A percentile compares a stretch with the other conserved stretches of the same genome.
These are phyloP conservation scores for Brachionus rubens DNA, from an alignment of 1,140 invertebrate species.

Conservation along the genomic window DNA sequence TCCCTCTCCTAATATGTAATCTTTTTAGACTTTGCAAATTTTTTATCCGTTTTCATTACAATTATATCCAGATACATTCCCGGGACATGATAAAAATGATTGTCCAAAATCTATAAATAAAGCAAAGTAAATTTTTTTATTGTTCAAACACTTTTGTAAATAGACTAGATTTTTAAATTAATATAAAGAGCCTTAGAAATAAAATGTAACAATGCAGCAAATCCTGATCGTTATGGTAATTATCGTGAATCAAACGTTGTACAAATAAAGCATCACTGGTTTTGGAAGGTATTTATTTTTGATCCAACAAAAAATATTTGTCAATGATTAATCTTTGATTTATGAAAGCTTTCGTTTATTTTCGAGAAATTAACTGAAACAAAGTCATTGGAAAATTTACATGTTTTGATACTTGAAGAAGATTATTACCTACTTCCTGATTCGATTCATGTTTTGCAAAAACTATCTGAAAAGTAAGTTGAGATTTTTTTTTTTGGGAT, in stretches of 20 bases:
- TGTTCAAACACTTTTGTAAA: background rate
- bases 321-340: background rate
- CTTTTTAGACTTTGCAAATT: conserved; percentile 77
- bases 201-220: conserved; percentile 82
- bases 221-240: conserved; percentile 92
- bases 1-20: too few species aligned
- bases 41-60: conserved; percentile 95
- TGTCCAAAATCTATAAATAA: conserved; percentile 85
- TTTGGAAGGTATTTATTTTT: conserved; percentile 78
- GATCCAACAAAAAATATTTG: too few species aligned
- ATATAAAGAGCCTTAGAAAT: conserved; percentile 72
- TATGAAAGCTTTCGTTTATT: background rate
- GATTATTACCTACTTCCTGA: conserved; percentile 38
- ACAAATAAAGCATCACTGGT: conserved; percentile 99
- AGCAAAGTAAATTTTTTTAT: conserved; percentile 71
- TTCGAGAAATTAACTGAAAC: conserved; percentile 21
- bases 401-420: conserved; percentile 39
- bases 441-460: conserved; percentile 23
- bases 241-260: conserved; percentile 93
- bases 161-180: conserved; percentile 37
- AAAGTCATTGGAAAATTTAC: background rate
- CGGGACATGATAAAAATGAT: conserved; percentile 85
- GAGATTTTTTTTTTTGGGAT: background rate
- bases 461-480: conserved; percentile 42
- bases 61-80: conserved; percentile 82